Conservation (phyloP, 2,888 invertebrate species). For the Abrostola tripartita region DNA sequence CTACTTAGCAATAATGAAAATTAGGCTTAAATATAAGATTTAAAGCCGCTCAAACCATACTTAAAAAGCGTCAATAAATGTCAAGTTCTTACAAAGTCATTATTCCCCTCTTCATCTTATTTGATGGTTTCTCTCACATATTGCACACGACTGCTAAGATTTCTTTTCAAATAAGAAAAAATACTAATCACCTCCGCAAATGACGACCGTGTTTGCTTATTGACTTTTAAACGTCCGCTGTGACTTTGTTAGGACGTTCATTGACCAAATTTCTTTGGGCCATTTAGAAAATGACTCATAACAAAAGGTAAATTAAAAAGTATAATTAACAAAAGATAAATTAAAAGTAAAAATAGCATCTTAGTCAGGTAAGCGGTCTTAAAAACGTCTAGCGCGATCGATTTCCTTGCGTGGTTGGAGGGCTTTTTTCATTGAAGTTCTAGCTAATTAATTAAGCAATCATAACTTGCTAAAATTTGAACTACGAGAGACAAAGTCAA, state of each 20-base stretch:
- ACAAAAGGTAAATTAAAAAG: conserved; percentile 22
- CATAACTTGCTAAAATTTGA: no score
- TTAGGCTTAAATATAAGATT: no score
- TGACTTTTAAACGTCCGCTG: conserved; percentile 48
- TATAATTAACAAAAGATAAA: no score
- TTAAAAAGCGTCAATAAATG: conserved; percentile 16
- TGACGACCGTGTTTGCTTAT: conserved; percentile 19
- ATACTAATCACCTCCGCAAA: conserved; percentile 38
- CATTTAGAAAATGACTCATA: conserved; percentile 22
- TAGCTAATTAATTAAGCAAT: no score
- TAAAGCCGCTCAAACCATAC: no score
- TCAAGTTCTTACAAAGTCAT: conserved; percentile 17
- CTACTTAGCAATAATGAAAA: no score
- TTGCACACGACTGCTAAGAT: conserved; percentile 27
- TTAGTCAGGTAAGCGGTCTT: no score
- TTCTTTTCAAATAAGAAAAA: conserved; percentile 45
- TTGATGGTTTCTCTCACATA: conserved; percentile 32
- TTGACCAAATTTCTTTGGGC: conserved; percentile 24
- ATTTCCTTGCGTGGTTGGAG: no score
- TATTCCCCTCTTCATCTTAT: conserved; percentile 25
- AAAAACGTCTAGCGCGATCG: no score
- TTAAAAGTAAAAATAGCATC: no score
- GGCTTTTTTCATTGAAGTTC: no score
- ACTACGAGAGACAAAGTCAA: no score
- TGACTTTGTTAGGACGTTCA: conserved; percentile 49